phyloP scores from a whole-genome alignment of 2,888 invertebrate genomes.

The Sussaba pulchella region DNA sequence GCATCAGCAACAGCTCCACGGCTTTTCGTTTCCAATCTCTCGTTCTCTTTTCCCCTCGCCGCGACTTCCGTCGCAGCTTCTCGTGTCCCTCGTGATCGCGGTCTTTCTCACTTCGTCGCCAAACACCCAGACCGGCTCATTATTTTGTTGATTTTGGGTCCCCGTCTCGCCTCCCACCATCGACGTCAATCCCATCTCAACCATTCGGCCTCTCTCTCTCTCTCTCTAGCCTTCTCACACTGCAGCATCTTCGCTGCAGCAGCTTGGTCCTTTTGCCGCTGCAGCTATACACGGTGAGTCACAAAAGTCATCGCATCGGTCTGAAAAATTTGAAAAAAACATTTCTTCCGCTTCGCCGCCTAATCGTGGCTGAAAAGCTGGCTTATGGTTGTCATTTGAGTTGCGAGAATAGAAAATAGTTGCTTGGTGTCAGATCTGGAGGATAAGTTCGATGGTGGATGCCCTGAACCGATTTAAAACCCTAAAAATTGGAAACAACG shows the following conservation, averaged over 20 bases:
- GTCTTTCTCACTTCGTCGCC: constrained; percentile 70
- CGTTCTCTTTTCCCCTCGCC: constrained; percentile 13
- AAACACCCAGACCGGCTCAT: constrained; percentile 70
- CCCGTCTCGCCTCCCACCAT: constrained; percentile 58
- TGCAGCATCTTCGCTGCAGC: constrained; percentile 37
- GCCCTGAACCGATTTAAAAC: too few relatives aligned
- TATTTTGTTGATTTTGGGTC: constrained; percentile 76
- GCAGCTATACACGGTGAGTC: not conserved
- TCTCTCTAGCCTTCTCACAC: constrained; percentile 45
- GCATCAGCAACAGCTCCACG: not conserved
- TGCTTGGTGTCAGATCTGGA: too few relatives aligned
- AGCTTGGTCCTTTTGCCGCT: constrained; percentile 46
- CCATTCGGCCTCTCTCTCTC: constrained; percentile 30
- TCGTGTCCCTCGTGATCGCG: constrained; percentile 56
- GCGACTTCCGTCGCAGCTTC: constrained; percentile 36
- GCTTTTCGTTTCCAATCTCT: constrained; percentile 28
- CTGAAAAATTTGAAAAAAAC: too few relatives aligned
- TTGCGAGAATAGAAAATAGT: too few relatives aligned
- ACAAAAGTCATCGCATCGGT: too few relatives aligned
- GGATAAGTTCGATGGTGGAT: too few relatives aligned
- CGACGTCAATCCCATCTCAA: constrained; percentile 61
- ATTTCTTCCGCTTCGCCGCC: too few relatives aligned
- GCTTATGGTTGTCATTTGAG: too few relatives aligned
- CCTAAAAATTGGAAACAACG: too few relatives aligned
- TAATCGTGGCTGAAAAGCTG: too few relatives aligned